Conservation (phyloP, 2,113 vertebrate genomes). For the Chrysemys picta region DNA sequence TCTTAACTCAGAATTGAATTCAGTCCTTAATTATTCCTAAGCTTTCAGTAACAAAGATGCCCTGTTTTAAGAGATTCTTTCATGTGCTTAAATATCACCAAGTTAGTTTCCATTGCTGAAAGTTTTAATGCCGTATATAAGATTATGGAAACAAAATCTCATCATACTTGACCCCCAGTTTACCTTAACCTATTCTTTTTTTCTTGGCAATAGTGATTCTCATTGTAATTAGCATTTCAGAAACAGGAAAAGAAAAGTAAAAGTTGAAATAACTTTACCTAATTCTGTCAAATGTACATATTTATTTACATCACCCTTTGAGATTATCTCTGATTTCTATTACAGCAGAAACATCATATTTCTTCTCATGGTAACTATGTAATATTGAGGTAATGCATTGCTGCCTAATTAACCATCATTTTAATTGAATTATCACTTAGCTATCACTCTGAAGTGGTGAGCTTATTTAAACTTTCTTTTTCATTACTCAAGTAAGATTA, state of each 20-base stretch:
- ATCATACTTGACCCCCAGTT: not conserved
- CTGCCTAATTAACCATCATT: not conserved
- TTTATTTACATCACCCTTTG: not conserved
- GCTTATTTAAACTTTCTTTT: not conserved
- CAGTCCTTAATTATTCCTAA: not conserved
- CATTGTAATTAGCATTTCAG: not conserved
- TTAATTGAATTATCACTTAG: not conserved
- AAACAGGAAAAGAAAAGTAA: not conserved
- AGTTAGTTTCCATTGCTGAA: not conserved
- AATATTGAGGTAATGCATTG: not conserved
- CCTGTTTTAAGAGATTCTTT: not conserved
- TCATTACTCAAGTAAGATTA: not conserved
- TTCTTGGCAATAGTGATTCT: not conserved
- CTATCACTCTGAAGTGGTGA: too few relatives aligned
- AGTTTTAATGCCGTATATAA: not conserved
- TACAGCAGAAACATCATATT: not conserved
- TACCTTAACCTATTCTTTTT: not conserved
- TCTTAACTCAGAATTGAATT: not conserved
- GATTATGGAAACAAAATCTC: not conserved
- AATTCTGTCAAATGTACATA: not conserved
- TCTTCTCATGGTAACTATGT: not conserved
- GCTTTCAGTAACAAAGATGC: not conserved
- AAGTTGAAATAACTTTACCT: not conserved
- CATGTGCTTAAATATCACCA: not conserved
- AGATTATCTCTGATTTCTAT: not conserved